phyloP scores from a whole-genome alignment of 2,888 invertebrate species.

The Meloe dianella region DNA sequence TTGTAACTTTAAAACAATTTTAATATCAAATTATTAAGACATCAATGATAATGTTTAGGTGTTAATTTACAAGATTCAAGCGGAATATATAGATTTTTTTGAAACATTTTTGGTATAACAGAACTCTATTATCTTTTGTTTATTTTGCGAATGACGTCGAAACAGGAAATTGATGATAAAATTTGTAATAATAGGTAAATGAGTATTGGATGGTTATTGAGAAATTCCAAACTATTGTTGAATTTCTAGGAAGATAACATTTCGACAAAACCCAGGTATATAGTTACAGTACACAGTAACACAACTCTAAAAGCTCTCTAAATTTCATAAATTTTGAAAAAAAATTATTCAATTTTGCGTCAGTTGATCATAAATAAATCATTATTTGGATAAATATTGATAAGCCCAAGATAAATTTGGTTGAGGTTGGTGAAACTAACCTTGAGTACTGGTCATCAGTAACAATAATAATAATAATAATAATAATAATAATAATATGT shows the following conservation, averaged over 20 bases:
- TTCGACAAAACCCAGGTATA: neutral
- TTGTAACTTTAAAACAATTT: neutral
- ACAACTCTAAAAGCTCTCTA: no score
- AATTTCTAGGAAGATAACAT: neutral
- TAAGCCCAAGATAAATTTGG: neutral
- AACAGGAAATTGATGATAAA: neutral
- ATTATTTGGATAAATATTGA: neutral
- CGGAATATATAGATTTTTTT: no score
- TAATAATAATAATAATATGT: neutral
- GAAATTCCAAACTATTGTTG: neutral
- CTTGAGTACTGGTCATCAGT: neutral
- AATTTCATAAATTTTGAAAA: no score
- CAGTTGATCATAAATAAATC: no score
- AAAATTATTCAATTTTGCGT: no score
- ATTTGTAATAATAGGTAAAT: neutral
- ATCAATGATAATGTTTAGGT: neutral
- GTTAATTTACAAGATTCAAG: neutral
- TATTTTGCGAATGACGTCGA: neutral
- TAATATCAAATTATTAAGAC: neutral
- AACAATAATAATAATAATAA: neutral
- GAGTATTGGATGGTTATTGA: neutral
- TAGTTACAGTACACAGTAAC: neutral
- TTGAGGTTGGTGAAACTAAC: neutral
- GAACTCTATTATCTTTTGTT: neutral
- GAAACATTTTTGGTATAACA: no score